phyloP scores from a whole-genome alignment of 1,140 invertebrate genomes.

The Portunus trituberculatus region DNA sequence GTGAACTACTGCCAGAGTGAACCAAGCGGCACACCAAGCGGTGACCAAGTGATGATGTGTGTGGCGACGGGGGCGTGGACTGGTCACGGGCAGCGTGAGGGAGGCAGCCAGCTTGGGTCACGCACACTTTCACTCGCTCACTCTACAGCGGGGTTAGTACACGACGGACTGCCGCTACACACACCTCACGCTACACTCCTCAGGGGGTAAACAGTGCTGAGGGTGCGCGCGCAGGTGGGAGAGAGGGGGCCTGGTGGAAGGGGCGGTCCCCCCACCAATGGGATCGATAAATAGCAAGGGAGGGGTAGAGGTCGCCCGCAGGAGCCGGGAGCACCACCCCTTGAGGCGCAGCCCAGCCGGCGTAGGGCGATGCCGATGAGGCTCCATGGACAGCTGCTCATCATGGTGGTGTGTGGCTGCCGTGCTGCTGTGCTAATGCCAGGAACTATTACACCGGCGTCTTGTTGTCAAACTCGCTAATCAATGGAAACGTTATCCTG shows the following conservation, averaged over 20 bases:
- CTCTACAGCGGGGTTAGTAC: background rate
- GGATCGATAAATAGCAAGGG: constrained; percentile 21
- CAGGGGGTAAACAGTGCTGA: background rate
- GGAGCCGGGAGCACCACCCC: background rate
- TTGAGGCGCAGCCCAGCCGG: background rate
- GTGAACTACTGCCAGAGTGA: background rate
- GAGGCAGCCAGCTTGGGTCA: background rate
- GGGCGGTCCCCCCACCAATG: background rate
- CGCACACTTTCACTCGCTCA: constrained; percentile 3
- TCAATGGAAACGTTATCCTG: background rate
- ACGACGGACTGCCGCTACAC: background rate
- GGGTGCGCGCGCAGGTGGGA: background rate
- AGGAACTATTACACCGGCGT: no score
- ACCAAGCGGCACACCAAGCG: background rate
- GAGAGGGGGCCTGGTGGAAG: background rate
- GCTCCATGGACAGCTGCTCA: background rate
- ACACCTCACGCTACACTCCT: constrained; percentile 18
- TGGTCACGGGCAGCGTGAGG: background rate
- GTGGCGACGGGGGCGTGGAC: background rate
- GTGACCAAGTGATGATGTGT: background rate
- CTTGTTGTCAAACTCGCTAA: no score
- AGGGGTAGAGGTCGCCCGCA: constrained; percentile 6
- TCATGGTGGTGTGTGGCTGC: background rate
- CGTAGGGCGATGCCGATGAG: background rate
- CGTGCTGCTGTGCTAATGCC: no score